Conservation (phyloP, 1,140 invertebrate genomes). For the Drosophila athabasca region DNA sequence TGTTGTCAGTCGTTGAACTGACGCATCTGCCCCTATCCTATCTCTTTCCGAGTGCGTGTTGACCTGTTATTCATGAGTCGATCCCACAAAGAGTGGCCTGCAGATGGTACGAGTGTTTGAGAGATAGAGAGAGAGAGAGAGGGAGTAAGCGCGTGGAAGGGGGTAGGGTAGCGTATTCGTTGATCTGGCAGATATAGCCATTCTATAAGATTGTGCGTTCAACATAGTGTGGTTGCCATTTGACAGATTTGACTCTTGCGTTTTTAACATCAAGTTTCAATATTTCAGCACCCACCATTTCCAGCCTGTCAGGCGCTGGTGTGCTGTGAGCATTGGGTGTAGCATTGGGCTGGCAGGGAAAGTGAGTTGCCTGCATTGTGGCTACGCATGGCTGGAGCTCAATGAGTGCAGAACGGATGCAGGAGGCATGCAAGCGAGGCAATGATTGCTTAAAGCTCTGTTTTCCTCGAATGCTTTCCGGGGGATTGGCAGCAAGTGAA, state of each 20-base stretch:
- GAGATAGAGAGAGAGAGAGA: too few species aligned
- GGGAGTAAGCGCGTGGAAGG: too few species aligned
- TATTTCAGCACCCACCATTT: conserved; percentile 38
- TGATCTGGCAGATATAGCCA: too few species aligned
- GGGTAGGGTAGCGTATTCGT: too few species aligned
- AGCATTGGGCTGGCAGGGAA: not conserved
- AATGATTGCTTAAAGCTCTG: conserved; percentile 31
- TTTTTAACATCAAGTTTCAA: conserved; percentile 27
- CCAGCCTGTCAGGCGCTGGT: not conserved
- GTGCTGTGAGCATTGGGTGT: not conserved
- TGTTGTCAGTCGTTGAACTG: conserved; percentile 75
- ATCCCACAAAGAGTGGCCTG: conserved; percentile 3
- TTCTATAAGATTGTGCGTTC: too few species aligned
- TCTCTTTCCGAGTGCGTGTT: conserved; percentile 14
- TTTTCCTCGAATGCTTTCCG: too few species aligned
- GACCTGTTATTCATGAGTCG: conserved; percentile 23
- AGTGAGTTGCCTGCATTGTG: not conserved
- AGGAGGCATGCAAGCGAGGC: conserved; percentile 34
- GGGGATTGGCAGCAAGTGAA: too few species aligned
- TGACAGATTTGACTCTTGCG: too few species aligned
- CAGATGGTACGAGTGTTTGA: too few species aligned
- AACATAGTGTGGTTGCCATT: too few species aligned
- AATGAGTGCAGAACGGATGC: conserved; percentile 15
- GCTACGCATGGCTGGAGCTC: conserved; percentile 11
- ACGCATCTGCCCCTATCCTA: too few species aligned